Base-by-base conservation (phyloP, 2,888 invertebrate species). In the Harpagoxenus sublaevis region DNA sequence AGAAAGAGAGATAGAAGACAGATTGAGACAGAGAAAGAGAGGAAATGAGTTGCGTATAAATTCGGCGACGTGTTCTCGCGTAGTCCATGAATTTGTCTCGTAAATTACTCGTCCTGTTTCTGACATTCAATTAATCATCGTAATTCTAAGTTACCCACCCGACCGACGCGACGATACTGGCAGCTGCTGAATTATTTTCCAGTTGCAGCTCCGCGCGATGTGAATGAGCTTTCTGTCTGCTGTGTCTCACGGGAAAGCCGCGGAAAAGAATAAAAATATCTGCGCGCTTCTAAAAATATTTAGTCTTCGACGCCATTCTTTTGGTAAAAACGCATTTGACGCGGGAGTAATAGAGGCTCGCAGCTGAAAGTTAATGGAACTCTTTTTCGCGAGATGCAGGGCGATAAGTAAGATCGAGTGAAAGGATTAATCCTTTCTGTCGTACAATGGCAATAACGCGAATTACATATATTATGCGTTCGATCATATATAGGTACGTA, bases 81-180 rank as follows among this genome's bases (percentile, higher is more conserved):
- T 65, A 86, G 86, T 86, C 85, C 53, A 79, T 65, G 88, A 86
- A 88, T 90, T 87, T 87, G 79, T 74, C 85, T 68, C 62, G 86
- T 71, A 87, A 91, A 91, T 92, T 87, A 91, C 82, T 87, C 78
- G 73, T 74, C 74, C 84, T 89, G 86, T 86, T 85, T 9, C 89
- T 88, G 87, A 88, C 91, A 83, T 90, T 60, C 87, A 87, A 91
- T 91, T 91, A 91, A 90, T 91, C 91, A 91, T 91, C 87, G 87
- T 86, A 84, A 87, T 89, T 90, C 84, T 60, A 81, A 87, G 78
- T 87, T 89, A 85, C 73, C 62, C 83, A 23, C 42, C n/a, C 65
- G 39, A 5, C 51, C 28, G 51, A 35, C 23, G 23, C 23, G 23
- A n/a, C 63, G 71, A 75, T 83, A 77, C 84, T 65, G 83, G 68